A percentile compares a stretch with the other conserved stretches of the same genome.
phyloP scores from a whole-genome alignment of 2,888 invertebrate genomes.

The Oasisia sp. region DNA sequence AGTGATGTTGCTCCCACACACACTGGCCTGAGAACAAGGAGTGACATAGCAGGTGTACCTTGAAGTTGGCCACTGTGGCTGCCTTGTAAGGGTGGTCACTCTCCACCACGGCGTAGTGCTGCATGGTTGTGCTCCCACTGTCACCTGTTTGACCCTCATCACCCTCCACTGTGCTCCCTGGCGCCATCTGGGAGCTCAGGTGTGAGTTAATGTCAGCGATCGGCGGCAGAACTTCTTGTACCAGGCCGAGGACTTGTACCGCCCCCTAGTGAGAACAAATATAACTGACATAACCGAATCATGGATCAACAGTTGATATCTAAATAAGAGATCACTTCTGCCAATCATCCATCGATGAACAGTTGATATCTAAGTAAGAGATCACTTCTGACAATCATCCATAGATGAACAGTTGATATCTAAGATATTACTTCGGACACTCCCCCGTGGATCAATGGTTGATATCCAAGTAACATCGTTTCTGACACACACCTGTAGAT shows the following conservation, averaged over 20 bases:
- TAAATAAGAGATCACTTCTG: neutral
- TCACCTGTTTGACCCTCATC: neutral
- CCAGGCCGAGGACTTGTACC: conserved; percentile 84
- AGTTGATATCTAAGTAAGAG: conserved; percentile 55
- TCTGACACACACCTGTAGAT: no score
- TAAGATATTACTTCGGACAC: no score
- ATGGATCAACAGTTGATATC: neutral
- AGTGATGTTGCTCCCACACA: neutral
- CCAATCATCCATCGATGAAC: conserved; percentile 75
- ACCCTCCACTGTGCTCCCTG: neutral
- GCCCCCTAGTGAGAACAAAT: conserved; percentile 57
- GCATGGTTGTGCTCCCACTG: conserved; percentile 76
- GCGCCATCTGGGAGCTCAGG: conserved; percentile 42
- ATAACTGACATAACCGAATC: no score
- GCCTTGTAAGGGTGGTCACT: conserved; percentile 97
- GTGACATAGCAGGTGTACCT: conserved; percentile 67
- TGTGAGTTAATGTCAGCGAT: conserved; percentile 85
- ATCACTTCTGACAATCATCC: neutral
- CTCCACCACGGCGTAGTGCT: conserved; percentile 91
- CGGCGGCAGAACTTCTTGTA: conserved; percentile 88
- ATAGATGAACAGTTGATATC: no score
- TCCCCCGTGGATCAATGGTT: no score
- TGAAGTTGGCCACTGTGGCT: conserved; percentile 76
- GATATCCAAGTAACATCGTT: no score
- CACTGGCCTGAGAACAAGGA: neutral